phyloP scores from a whole-genome alignment of 92 coral and sea anemone genomes.

The Siderastrea radians region DNA sequence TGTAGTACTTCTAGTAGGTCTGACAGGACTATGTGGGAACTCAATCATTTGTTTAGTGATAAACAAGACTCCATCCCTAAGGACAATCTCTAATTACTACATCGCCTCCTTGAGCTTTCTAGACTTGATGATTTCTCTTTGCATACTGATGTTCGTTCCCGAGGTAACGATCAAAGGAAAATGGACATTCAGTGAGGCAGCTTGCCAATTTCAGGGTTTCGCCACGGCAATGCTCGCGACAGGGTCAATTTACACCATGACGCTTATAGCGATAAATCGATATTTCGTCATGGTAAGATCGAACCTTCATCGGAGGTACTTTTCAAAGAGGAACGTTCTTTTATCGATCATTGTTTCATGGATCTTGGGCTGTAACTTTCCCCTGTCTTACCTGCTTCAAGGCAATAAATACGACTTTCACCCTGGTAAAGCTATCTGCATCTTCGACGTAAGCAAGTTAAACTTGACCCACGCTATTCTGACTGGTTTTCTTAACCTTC shows the following conservation, averaged over 20 bases:
- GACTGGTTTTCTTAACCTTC: slow-evolving; percentile 38
- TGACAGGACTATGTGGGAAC: slow-evolving; percentile 57
- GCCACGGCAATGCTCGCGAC: slow-evolving; percentile 38
- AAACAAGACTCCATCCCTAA: slow-evolving; percentile 51
- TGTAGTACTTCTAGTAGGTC: slow-evolving; percentile 6
- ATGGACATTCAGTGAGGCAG: slow-evolving; percentile 36
- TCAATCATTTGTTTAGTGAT: slow-evolving; percentile 52
- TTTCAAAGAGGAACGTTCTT: slow-evolving; percentile 37
- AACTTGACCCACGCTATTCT: slow-evolving; percentile 23
- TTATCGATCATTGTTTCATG: slow-evolving; percentile 48
- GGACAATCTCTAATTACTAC: slow-evolving; percentile 68
- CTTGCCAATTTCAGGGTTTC: slow-evolving; percentile 58
- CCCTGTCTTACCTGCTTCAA: slow-evolving; percentile 55
- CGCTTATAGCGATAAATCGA: slow-evolving; percentile 61
- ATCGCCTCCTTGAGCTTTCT: slow-evolving; percentile 52
- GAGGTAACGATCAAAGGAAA: slow-evolving; percentile 8
- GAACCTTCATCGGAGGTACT: slow-evolving; percentile 61
- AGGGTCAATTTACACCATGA: slow-evolving; percentile 55
- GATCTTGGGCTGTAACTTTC: slow-evolving; percentile 44
- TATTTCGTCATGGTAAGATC: slow-evolving; percentile 62
- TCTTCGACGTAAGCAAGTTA: slow-evolving; percentile 51
- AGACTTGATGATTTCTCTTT: slow-evolving; percentile 30
- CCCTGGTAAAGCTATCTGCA: slow-evolving; percentile 63
- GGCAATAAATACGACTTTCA: slow-evolving; percentile 45
- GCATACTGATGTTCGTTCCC: slow-evolving; percentile 2